A percentile compares a stretch with the other conserved stretches of the same genome.
These are phyloP conservation scores for Myopa testacea DNA, from an alignment of 2,888 invertebrate species.

Conservation along the genomic window DNA sequence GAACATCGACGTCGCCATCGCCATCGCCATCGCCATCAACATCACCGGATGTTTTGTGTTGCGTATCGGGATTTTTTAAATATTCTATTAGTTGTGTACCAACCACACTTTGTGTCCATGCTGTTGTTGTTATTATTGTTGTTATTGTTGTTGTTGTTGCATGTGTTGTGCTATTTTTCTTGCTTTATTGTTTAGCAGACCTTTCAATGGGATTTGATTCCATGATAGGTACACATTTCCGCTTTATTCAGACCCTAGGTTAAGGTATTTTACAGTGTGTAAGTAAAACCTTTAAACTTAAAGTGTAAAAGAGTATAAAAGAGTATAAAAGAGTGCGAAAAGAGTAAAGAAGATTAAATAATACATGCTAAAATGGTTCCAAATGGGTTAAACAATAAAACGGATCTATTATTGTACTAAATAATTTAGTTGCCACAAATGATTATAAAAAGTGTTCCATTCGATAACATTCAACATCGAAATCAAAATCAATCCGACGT, in stretches of 20 bases:
- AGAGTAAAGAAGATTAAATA: too few relatives aligned
- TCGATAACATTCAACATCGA: background rate
- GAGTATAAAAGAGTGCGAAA: too few relatives aligned
- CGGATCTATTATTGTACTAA: too few relatives aligned
- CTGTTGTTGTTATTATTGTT: background rate
- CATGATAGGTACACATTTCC: background rate
- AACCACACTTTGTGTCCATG: background rate
- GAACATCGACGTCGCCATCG: background rate
- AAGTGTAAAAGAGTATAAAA: background rate
- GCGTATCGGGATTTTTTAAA: constrained; percentile 26
- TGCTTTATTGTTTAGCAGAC: background rate
- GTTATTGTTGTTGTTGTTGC: constrained; percentile 23
- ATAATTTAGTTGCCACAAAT: too few relatives aligned
- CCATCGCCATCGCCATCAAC: background rate
- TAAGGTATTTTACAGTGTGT: constrained; percentile 30
- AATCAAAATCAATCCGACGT: background rate
- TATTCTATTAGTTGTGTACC: constrained; percentile 25
- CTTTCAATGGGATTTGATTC: background rate
- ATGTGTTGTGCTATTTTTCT: constrained; percentile 1
- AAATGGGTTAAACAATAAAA: too few relatives aligned
- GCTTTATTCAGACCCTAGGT: constrained; percentile 10
- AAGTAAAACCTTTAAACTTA: background rate
- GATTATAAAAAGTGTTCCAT: too few relatives aligned
- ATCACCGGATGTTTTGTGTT: constrained; percentile 14
- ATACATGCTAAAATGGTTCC: too few relatives aligned